Evolutionary conservation across 2,113 vertebrate genomes (phyloP).

Genomic region (Anguilla japonica): DNA sequence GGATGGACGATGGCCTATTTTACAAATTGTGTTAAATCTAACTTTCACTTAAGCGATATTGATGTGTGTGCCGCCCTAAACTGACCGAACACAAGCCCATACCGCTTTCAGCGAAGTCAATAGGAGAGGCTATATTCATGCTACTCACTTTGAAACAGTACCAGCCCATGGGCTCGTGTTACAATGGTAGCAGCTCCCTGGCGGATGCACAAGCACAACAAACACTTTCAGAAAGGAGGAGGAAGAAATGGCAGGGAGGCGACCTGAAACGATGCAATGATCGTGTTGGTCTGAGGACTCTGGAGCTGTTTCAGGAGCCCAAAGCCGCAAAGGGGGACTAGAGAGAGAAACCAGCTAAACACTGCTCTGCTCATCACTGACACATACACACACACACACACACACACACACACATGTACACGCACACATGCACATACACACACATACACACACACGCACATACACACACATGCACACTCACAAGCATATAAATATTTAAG

Average conservation of each 20-base stretch:
- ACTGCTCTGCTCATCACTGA: not conserved
- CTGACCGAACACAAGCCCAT: not conserved
- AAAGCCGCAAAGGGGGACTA: slow-evolving; percentile 18
- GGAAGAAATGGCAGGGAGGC: slow-evolving; percentile 38
- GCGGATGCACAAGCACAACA: slow-evolving; percentile 34
- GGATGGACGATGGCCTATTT: not conserved
- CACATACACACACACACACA: no score
- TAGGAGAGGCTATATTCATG: not conserved
- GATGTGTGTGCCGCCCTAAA: not conserved
- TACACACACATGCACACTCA: no score
- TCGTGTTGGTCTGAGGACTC: slow-evolving; percentile 52
- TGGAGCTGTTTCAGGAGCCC: slow-evolving; percentile 33
- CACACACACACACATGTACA: no score
- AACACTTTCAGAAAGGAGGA: slow-evolving; percentile 33
- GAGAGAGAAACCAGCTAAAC: not conserved
- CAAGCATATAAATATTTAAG: no score
- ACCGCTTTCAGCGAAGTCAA: not conserved
- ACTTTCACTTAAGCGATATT: not conserved
- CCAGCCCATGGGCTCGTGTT: slow-evolving; percentile 8
- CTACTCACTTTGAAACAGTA: not conserved
- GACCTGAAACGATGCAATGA: slow-evolving; percentile 60
- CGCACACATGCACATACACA: not conserved
- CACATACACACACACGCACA: no score
- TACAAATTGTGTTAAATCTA: not conserved
- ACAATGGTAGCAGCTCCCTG: slow-evolving; percentile 28